These are phyloP conservation scores for Eretmocerus hayati DNA, from an alignment of 2,888 invertebrate species.

Conservation along the genomic window DNA sequence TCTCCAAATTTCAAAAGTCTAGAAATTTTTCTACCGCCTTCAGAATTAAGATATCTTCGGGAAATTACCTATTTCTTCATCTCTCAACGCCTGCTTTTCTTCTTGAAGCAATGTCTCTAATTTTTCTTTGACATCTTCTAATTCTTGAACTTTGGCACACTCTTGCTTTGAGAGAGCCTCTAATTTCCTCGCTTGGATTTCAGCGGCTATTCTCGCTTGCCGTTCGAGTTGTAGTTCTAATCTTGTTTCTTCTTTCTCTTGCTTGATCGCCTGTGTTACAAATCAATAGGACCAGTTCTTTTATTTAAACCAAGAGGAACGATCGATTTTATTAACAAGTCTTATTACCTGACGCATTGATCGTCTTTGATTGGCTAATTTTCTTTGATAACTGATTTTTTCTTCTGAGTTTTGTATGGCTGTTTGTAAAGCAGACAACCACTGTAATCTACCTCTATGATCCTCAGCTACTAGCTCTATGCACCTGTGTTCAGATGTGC, in stretches of 20 bases:
- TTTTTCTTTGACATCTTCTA: slow-evolving; percentile 63
- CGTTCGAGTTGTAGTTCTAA: slow-evolving; percentile 36
- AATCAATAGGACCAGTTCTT: neutral
- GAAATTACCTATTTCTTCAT: slow-evolving; percentile 65
- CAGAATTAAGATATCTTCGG: neutral
- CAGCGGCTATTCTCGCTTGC: slow-evolving; percentile 51
- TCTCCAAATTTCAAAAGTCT: neutral
- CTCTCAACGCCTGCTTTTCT: slow-evolving; percentile 76
- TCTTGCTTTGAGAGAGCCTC: slow-evolving; percentile 65
- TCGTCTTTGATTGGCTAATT: slow-evolving; percentile 52
- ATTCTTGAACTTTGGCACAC: slow-evolving; percentile 63
- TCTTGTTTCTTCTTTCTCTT: slow-evolving; percentile 36
- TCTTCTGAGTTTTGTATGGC: slow-evolving; percentile 66
- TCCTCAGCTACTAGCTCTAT: slow-evolving; percentile 66
- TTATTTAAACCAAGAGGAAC: neutral
- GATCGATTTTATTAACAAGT: no score
- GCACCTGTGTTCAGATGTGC: slow-evolving; percentile 63
- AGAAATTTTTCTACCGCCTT: neutral
- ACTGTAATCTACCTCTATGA: slow-evolving; percentile 69
- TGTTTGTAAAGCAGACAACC: slow-evolving; percentile 67
- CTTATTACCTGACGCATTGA: slow-evolving; percentile 47
- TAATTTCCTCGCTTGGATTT: slow-evolving; percentile 57
- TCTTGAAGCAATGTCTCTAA: slow-evolving; percentile 68
- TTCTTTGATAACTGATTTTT: slow-evolving; percentile 63
- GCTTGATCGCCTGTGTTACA: slow-evolving; percentile 29